These are phyloP conservation scores for Phocoena sinus DNA, from an alignment of 2,113 vertebrate species.

Conservation along the genomic window DNA sequence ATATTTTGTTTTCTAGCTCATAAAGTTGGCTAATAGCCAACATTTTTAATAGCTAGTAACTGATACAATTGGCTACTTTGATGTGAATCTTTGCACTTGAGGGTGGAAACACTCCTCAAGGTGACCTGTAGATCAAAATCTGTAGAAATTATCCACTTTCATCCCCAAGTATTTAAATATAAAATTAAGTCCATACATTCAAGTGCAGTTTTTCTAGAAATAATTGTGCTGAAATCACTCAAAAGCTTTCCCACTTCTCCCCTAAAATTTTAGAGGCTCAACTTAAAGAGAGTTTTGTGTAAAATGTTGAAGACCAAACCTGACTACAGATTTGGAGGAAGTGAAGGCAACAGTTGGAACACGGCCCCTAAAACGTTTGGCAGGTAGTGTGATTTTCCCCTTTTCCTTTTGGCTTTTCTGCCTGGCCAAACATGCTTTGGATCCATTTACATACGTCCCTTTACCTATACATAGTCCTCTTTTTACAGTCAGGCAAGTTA, in stretches of 20 bases:
- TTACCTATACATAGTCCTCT: constrained; percentile 76
- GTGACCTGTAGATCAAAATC: background rate
- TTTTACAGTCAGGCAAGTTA: constrained; percentile 79
- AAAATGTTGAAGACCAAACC: constrained; percentile 58
- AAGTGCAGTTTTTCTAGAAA: constrained; percentile 42
- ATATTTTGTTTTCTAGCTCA: background rate
- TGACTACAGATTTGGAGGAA: constrained; percentile 57
- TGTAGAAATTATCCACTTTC: constrained; percentile 11
- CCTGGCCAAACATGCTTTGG: constrained; percentile 79
- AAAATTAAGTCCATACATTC: constrained; percentile 1
- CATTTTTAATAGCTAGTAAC: background rate
- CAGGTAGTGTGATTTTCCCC: constrained; percentile 75
- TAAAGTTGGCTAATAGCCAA: background rate
- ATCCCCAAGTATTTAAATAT: background rate
- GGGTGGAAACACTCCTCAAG: background rate
- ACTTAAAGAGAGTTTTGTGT: constrained; percentile 63
- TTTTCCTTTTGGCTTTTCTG: constrained; percentile 76
- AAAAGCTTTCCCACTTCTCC: constrained; percentile 34
- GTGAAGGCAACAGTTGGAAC: constrained; percentile 63
- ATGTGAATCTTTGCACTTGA: constrained; percentile 10
- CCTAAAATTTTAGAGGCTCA: constrained; percentile 42
- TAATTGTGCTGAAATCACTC: constrained; percentile 54
- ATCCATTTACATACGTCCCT: constrained; percentile 77
- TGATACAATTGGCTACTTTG: background rate
- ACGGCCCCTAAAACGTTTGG: constrained; percentile 70